Base-by-base conservation (phyloP, 2,888 invertebrate genomes). In the Clivina fossor region DNA sequence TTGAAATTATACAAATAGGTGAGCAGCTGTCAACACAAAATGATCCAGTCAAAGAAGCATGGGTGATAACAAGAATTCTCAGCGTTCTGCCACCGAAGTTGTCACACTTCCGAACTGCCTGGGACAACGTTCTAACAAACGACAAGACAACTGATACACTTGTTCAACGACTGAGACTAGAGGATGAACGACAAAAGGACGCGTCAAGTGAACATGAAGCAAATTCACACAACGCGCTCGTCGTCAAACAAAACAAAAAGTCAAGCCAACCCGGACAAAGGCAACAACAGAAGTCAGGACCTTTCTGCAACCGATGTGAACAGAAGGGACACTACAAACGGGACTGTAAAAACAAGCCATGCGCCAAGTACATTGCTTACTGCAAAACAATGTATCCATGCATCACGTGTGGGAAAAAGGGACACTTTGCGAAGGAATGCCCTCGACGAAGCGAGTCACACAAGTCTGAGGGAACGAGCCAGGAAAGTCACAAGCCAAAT, bases 321-420 rank as follows among this genome's bases (percentile, higher is more conserved):
- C 18, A 16, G 62, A 44, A 60, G 60, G 64, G 63, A 4, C 64
- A 65, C 33, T 11, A 61, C 1, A 63, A 63, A 47, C 56, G 57
- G 55, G 24, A 61, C 15, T 65, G 64, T 35, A 50, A 33, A 35
- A 47, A 51, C 35, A 64, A 62, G 40, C 62, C 64, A 22, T 61
- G 56, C 26, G 57, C 57, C 5, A 61, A 61, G 51, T 65, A 64
- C 33, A 37, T 63, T 38, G 63, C 60, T 3, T 63, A 65, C 35
- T 65, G 63, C 48, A 66, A 64, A 41, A 63, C 57, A 18, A 64
- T 56, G 5, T 66, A 65, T 56, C 30, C 48, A 3, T 66, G 65
- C 46, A 66, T 65, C 51, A 62, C 15, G 4, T 66, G 64, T 48
- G 59, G 62, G 2, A 24, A 61, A 32, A 66, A 63, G 18, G 65